Evolutionary conservation across 2,113 vertebrate genomes (phyloP), one percentile per base, ranked within the genome.

Genomic region (Platysteira castanea): DNA sequence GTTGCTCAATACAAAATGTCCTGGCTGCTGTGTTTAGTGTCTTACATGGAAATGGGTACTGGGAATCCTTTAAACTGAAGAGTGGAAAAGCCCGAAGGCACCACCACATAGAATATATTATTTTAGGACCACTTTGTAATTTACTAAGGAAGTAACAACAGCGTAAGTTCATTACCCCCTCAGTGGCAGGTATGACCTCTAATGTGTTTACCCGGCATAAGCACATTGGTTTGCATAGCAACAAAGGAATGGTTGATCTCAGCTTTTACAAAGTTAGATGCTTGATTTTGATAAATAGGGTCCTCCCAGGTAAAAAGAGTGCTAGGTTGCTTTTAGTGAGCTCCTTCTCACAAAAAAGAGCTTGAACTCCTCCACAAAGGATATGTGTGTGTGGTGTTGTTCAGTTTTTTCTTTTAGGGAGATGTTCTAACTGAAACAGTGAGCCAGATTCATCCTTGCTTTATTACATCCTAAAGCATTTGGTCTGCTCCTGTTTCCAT

Each of bases 161-260:
- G 46, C 52, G 1, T 94, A 93, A 97, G 75, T 88, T 97, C 65
- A 90, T 91, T 96, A 88, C 68, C 57, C 23, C 53, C 54, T 70
- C 74, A 70, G 78, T 41, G 79, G 65, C 68, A 93, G 67, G 80
- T 76, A 61, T 89, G 92, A 96, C 63, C 69, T 86, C 53, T 94
- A 71, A 64, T 94, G 57, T 94, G 63, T 93, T 97, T 96, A 95
- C 39, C 2, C 8, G 76, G 53, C 76, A 39, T n/a, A 94, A 94
- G 75, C 88, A 78, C 90, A 56, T 88, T 68, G 74, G 83, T 94
- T 95, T 97, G 92, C 4, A 0, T 81, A 78, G 96, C 63, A 88
- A 44, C 91, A 49, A 77, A 74, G 50, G 30, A 90, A 68, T 64
- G 33, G 84, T 76, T 91, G 84, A 71, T 70, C 57, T 90, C 82